phyloP scores from a whole-genome alignment of 1,140 invertebrate species.

The Camponotus floridanus region DNA sequence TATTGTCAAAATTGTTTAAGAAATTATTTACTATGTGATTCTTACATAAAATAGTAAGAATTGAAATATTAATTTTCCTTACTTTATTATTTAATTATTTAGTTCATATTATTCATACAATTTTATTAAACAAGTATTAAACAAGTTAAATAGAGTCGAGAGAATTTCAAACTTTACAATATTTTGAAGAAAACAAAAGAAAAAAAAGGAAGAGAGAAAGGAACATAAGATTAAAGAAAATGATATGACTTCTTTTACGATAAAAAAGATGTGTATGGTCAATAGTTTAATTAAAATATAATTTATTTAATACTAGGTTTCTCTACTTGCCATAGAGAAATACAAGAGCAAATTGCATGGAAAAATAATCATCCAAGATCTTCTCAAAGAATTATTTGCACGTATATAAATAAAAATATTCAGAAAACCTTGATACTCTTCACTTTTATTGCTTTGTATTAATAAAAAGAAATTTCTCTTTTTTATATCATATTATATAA shows the following conservation, averaged over 20 bases:
- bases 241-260: neutral
- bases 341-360: neutral
- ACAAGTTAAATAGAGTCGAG: neutral
- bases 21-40: neutral
- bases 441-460: neutral
- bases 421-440: neutral
- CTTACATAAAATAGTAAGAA: conserved; percentile 2
- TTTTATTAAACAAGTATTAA: neutral
- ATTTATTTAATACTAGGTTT: neutral
- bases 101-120: too few species aligned
- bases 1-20: neutral
- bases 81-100: too few species aligned
- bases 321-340: neutral
- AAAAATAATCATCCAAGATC: conserved; percentile 16
- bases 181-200: neutral
- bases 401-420: conserved; percentile 3
- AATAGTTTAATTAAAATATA: conserved; percentile 46
- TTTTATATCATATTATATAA: neutral
- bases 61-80: neutral
- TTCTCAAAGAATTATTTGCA: neutral
- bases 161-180: neutral
- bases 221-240: neutral
- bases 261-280: neutral
- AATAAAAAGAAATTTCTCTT: neutral
- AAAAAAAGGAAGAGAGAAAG: neutral